phyloP scores from a whole-genome alignment of 2,113 vertebrate genomes.

The Corynorhinus townsendii region DNA sequence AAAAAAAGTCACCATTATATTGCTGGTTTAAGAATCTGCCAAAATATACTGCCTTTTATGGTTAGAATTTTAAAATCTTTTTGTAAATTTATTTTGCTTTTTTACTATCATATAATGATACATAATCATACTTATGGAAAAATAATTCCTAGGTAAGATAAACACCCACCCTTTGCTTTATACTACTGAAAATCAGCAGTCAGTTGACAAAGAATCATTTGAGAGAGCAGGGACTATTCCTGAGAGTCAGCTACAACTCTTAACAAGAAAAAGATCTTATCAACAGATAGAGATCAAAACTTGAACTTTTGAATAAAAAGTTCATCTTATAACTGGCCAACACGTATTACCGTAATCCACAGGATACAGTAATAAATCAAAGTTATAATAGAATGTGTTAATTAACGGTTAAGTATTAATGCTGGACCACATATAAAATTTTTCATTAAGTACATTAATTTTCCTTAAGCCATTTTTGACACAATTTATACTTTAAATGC shows the following conservation, averaged over 20 bases:
- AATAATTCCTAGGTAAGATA: background rate
- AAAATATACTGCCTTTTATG: conserved; percentile 30
- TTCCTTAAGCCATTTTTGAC: background rate
- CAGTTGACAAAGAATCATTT: background rate
- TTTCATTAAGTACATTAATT: background rate
- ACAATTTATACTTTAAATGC: background rate
- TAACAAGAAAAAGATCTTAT: background rate
- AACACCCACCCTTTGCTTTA: background rate
- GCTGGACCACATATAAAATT: background rate
- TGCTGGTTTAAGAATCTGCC: background rate
- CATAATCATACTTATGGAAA: background rate
- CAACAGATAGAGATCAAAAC: conserved; percentile 9
- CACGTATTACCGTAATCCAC: background rate
- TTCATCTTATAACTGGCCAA: background rate
- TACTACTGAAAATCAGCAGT: background rate
- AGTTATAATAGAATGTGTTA: background rate
- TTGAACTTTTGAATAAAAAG: background rate
- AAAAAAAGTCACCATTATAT: background rate
- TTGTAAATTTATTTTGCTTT: background rate
- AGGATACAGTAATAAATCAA: background rate
- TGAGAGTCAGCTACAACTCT: conserved; percentile 9
- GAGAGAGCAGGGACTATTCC: background rate
- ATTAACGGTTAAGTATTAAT: background rate
- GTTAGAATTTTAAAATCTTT: conserved; percentile 2
- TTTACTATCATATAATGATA: background rate